These are phyloP conservation scores for Aphelocoma californica DNA, from an alignment of 2,797 vertebrate species.

Conservation along the genomic window DNA sequence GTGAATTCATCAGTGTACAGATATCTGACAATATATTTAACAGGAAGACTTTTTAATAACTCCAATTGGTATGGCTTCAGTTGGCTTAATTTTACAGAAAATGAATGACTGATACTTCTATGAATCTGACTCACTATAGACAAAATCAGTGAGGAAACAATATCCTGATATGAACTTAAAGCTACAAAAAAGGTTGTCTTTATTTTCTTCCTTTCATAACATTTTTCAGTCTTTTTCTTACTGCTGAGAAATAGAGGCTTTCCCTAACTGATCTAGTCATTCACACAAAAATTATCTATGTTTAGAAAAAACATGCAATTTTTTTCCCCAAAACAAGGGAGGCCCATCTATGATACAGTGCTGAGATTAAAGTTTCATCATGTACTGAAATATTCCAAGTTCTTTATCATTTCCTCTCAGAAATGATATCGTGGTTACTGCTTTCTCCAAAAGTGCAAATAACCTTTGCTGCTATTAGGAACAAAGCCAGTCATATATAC, in stretches of 20 bases:
- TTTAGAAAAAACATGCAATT: background rate
- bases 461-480: background rate
- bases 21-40: background rate
- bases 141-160: background rate
- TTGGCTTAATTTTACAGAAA: background rate
- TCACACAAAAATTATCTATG: background rate
- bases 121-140: background rate
- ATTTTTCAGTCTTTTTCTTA: background rate
- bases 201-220: background rate
- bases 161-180: background rate
- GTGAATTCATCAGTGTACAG: background rate
- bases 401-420: background rate
- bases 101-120: background rate
- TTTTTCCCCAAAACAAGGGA: background rate
- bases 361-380: background rate
- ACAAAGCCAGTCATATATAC: background rate
- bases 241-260: background rate
- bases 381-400: background rate
- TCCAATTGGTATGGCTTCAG: background rate
- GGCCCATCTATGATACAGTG: no score
- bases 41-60: background rate
- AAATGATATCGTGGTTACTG: background rate
- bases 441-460: background rate
- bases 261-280: background rate
- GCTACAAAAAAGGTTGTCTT: background rate